phyloP scores from a whole-genome alignment of 2,113 vertebrate genomes.

The Phodopus roborovskii region DNA sequence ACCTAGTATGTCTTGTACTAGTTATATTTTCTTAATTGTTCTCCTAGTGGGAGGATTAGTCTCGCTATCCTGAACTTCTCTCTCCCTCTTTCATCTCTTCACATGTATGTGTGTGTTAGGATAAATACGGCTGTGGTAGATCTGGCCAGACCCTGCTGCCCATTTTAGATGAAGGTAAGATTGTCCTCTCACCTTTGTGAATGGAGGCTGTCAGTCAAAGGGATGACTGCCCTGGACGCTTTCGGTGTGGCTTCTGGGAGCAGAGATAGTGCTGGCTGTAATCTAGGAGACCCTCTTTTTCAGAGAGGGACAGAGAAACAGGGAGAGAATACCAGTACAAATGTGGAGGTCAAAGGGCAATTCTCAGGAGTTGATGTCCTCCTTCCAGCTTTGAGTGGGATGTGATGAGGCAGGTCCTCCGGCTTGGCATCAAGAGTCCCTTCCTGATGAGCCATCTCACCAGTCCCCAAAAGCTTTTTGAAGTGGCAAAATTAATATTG shows the following conservation, averaged over 20 bases:
- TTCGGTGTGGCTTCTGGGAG: neutral
- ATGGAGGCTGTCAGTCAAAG: constrained; percentile 22
- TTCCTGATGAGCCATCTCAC: neutral
- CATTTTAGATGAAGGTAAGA: neutral
- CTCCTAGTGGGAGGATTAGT: neutral
- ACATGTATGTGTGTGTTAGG: neutral
- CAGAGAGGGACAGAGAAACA: neutral
- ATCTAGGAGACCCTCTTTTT: constrained; percentile 40
- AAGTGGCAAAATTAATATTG: constrained; percentile 23
- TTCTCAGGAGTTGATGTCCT: neutral
- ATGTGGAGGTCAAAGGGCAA: neutral
- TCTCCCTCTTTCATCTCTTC: neutral
- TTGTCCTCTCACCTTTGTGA: neutral
- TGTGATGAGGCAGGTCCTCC: neutral
- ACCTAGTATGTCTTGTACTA: neutral
- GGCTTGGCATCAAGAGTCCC: neutral
- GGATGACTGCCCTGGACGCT: neutral
- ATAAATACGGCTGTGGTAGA: neutral
- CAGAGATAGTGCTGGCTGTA: neutral
- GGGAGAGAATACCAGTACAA: neutral
- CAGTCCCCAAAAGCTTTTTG: neutral
- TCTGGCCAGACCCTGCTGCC: neutral
- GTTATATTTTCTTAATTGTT: constrained; percentile 25
- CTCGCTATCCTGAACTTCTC: neutral
- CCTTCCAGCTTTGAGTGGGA: neutral